Evolutionary conservation across 2,797 vertebrate genomes (phyloP), one percentile per base, ranked within the genome.

Genomic region (Salmo trutta): DNA sequence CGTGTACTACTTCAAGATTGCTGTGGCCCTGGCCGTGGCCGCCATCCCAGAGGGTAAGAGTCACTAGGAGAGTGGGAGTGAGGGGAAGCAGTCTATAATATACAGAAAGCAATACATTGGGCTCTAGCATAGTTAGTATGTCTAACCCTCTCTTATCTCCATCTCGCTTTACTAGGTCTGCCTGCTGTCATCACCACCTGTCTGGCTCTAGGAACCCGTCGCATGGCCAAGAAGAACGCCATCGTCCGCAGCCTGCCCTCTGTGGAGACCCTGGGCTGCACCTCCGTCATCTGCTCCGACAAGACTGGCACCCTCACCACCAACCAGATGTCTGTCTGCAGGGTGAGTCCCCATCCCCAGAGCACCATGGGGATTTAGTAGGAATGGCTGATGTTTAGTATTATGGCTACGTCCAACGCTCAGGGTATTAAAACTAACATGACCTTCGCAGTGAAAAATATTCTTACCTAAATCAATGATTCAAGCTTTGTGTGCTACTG

Each of bases 201-300:
- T 89, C 91, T 99, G 87, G 98, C 98, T 21, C 93, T 99, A 70
- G 98, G 98, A n/a, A 99, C 98, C 0, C 96, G 98, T 5, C 95
- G 98, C 73, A 99, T 99, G 98, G 98, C 98, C 87, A 99, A 99
- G 93, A 99, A 99, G 88, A 99, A 99, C 0, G 98, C 98, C 69
- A 99, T 99, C 1, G 98, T 99, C 29, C 95, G 98, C 80, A 98
- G 97, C 79, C 93, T 99, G 54, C 98, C 98, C 24, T 99, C 98
- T 0, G 98, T 99, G 86, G 98, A 99, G 89, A 99, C 98, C 33
- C 89, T 99, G 75, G 98, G 98, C 69, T 99, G 98, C 82, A 99
- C 98, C 52, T 99, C 98, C 0, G 98, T 99, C 80, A 99, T 99
- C 87, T 99, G 98, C 82, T 99, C 98, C 0, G 98, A 99, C 91